These are phyloP conservation scores for Siphamia tubifer DNA, from an alignment of 2,113 vertebrate genomes.

Conservation along the genomic window DNA sequence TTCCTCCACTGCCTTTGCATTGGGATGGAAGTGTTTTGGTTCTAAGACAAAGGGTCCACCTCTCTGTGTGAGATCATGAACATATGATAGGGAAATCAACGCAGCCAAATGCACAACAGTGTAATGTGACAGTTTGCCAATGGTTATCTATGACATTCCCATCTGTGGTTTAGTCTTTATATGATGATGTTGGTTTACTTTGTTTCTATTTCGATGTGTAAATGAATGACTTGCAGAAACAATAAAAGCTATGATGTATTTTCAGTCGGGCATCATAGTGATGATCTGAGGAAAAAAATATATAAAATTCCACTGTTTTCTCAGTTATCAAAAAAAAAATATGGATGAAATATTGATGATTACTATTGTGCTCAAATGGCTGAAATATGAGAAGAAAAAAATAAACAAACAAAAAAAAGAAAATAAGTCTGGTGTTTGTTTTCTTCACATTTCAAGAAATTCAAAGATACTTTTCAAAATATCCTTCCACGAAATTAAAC, in stretches of 20 bases:
- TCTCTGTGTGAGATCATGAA: background rate
- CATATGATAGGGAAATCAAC: background rate
- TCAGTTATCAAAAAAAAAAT: background rate
- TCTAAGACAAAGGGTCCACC: background rate
- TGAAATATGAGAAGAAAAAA: no score
- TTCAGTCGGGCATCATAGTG: no score
- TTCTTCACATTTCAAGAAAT: no score
- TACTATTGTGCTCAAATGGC: no score
- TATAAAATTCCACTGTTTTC: background rate
- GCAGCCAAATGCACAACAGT: background rate
- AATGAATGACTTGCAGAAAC: slow-evolving; percentile 55
- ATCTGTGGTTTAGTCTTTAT: slow-evolving; percentile 22
- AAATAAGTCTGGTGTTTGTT: no score
- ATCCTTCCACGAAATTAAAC: no score
- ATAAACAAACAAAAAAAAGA: no score
- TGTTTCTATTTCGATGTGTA: background rate
- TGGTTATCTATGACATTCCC: background rate
- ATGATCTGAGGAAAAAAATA: no score
- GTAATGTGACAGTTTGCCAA: slow-evolving; percentile 11
- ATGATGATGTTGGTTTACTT: background rate
- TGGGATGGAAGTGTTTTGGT: background rate
- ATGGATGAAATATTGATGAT: no score
- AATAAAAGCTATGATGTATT: background rate
- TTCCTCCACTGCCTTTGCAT: background rate
- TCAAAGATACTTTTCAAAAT: no score